Conservation (phyloP, 2,888 invertebrate species). For the Apodemia duryi region DNA sequence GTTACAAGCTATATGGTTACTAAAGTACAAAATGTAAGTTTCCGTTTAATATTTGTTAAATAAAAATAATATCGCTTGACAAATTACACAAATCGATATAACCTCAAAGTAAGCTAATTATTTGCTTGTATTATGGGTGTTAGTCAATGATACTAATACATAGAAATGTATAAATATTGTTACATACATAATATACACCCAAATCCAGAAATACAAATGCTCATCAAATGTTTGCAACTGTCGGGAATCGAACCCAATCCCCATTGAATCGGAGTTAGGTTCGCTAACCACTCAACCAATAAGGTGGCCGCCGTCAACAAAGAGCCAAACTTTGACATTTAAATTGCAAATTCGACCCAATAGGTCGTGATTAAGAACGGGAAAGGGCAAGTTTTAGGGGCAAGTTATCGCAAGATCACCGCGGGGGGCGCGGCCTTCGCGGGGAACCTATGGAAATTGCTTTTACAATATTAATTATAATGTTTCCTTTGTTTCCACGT, state of each 20-base stretch:
- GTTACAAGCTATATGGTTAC: background rate
- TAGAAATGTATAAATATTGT: too few relatives aligned
- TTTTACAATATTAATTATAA: slow-evolving; percentile 11
- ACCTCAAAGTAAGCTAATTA: too few relatives aligned
- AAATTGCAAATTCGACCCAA: slow-evolving; percentile 7
- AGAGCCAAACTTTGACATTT: slow-evolving; percentile 1
- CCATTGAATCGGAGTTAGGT: too few relatives aligned
- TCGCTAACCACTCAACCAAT: too few relatives aligned
- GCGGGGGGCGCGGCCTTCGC: background rate
- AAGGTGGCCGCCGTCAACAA: background rate
- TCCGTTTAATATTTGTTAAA: background rate
- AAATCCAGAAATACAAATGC: too few relatives aligned
- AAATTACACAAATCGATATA: too few relatives aligned
- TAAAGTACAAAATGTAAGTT: background rate
- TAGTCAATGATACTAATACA: too few relatives aligned
- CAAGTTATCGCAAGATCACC: slow-evolving; percentile 6
- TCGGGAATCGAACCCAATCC: too few relatives aligned
- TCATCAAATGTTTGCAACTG: too few relatives aligned
- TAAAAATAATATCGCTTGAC: too few relatives aligned
- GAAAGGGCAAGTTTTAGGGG: background rate
- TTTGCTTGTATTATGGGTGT: too few relatives aligned
- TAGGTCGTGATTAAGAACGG: slow-evolving; percentile 3
- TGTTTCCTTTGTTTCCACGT: background rate
- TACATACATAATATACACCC: too few relatives aligned
- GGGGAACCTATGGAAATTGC: background rate